Percentiles rank a stretch among this genome's conserved stretches.
phyloP scores from a whole-genome alignment of 2,888 invertebrate genomes.

The Lithophane socia region DNA sequence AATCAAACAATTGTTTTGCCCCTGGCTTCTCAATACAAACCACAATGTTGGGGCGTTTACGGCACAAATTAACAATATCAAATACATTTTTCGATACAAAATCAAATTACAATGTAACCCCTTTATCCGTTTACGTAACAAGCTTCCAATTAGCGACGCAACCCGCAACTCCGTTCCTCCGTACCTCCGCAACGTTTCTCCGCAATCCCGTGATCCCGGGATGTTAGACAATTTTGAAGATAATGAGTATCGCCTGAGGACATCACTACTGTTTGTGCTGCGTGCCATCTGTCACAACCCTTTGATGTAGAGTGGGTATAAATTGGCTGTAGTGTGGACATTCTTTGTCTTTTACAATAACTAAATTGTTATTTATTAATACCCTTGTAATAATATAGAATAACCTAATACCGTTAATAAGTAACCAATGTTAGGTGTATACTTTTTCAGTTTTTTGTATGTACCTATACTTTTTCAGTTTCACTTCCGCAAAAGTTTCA shows the following conservation, averaged over 20 bases:
- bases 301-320: slow-evolving; percentile 70
- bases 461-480: too few species aligned
- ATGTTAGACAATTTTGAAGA: slow-evolving; percentile 59
- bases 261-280: slow-evolving; percentile 75
- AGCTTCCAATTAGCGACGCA: slow-evolving; percentile 71
- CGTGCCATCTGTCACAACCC: slow-evolving; percentile 82
- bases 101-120: slow-evolving; percentile 64
- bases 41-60: slow-evolving; percentile 27
- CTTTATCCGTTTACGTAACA: slow-evolving; percentile 73
- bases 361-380: not conserved
- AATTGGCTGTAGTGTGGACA: slow-evolving; percentile 1
- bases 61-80: slow-evolving; percentile 59
- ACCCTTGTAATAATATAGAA: not conserved
- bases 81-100: slow-evolving; percentile 58
- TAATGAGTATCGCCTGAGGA: slow-evolving; percentile 84
- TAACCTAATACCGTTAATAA: not conserved
- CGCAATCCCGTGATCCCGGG: slow-evolving; percentile 16
- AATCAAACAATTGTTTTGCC: not conserved
- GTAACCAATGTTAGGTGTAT: not conserved
- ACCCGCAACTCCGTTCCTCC: slow-evolving; percentile 13
- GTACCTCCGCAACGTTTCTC: slow-evolving; percentile 15
- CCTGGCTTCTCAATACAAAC: slow-evolving; percentile 4
- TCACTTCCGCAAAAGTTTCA: too few species aligned
- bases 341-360: not conserved
- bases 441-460: not conserved